Evolutionary conservation across 1,140 invertebrate genomes (phyloP).

Genomic region (Halyomorpha halys): DNA sequence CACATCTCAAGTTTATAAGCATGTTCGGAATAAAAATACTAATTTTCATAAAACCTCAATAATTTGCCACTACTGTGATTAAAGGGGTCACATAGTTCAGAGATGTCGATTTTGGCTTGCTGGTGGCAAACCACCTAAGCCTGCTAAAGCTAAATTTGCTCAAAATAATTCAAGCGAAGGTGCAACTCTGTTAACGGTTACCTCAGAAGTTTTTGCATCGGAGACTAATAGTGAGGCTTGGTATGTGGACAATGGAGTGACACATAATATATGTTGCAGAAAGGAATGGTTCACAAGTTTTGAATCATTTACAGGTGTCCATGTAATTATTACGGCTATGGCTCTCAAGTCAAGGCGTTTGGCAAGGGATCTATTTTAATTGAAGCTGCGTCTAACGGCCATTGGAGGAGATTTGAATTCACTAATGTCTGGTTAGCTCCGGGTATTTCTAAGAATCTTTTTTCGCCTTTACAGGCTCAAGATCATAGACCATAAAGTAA

Average conservation of each 20-base stretch:
- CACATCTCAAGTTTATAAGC: neutral
- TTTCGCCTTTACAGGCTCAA: conserved; percentile 34
- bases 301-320: conserved; percentile 27
- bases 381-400: conserved; percentile 26
- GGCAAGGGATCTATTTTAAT: conserved; percentile 32
- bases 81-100: neutral
- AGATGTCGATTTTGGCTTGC: neutral
- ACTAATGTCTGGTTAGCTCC: conserved; percentile 26
- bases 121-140: neutral
- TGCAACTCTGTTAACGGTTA: too few species aligned
- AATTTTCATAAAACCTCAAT: neutral
- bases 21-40: neutral
- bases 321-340: conserved; percentile 30
- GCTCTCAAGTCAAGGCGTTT: conserved; percentile 29
- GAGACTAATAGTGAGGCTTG: neutral
- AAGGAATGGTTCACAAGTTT: too few species aligned
- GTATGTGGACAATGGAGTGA: too few species aligned
- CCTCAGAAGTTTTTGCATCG: neutral
- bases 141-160: too few species aligned
- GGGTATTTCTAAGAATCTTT: conserved; percentile 32
- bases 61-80: neutral
- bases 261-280: conserved; percentile 29
- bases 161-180: neutral
- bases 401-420: conserved; percentile 32
- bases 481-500: conserved; percentile 31